Percentiles rank a stretch among this genome's conserved stretches.
Conservation (phyloP, 2,113 vertebrate species). For the Lichenostomus cassidix region DNA sequence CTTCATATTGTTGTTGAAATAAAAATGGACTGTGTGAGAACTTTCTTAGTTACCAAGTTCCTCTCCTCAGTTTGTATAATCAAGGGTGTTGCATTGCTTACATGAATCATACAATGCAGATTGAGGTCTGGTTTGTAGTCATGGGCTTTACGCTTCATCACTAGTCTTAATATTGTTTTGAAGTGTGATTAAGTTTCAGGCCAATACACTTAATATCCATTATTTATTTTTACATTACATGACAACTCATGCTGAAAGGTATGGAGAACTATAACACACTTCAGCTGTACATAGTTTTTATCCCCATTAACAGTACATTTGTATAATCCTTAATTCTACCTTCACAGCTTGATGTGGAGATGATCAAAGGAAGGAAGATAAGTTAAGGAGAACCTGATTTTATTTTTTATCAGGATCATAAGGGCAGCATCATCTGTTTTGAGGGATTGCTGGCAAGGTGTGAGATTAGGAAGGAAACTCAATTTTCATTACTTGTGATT, state of each 20-base stretch:
- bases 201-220: not conserved
- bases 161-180: not conserved
- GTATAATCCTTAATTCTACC: not conserved
- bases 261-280: not conserved
- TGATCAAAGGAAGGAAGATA: not conserved
- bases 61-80: not conserved
- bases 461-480: not conserved
- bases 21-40: rapidly evolving
- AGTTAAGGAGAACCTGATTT: not conserved
- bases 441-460: not conserved
- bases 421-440: not conserved
- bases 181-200: not conserved
- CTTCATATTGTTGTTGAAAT: not conserved
- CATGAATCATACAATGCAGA: not conserved
- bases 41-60: not conserved
- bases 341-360: not conserved
- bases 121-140: not conserved
- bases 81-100: not conserved
- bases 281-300: not conserved
- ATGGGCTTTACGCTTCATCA: not conserved
- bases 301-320: not conserved
- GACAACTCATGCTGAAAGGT: not conserved
- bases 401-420: not conserved
- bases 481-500: not conserved
- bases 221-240: not conserved